Evolutionary conservation across 2,888 invertebrate species (phyloP), one percentile per base, ranked within the genome.

Genomic region (Lithophane semibrunnea): DNA sequence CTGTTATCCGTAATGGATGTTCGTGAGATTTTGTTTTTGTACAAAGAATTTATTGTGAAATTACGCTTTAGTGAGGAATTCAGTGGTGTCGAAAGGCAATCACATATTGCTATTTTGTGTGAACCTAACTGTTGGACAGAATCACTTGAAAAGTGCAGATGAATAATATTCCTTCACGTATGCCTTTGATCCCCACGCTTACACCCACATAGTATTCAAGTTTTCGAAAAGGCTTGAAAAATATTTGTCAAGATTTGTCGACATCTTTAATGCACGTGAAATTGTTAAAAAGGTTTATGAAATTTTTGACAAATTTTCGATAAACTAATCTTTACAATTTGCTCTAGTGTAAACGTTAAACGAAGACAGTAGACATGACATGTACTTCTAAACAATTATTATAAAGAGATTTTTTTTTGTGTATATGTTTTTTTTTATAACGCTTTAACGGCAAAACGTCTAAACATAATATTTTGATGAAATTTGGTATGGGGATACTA

Each of bases 1-100:
- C 79, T 83, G 92, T 95, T 94, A 94, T 94, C 93, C 92, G 90
- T 92, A 92, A 93, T 92, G 91, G 91, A 92, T 93, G 92, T 92
- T 91, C 92, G 93, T 94, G 93, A 94, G 95, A 93, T 92, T 92
- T 91, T 84, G 84, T 90, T 86, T 86, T 86, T 90, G 84, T 88
- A 83, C 76, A 49, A 68, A 54, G 61, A 70, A 61, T 84, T 73
- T 67, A 78, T 66, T 84, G 61, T 81, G 56, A 74, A 72, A 74
- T 80, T 24, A 73, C 67, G 76, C 67, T 72, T 65, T 24, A 21
- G 21, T 68, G 37, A 44, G 37, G 42, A 52, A 56, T 69, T 66
- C 7, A 3, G 2, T n/a, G 18, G 37, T 29, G 29, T 47, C 49
- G 56, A 44, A 67, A 47, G 37, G 56, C 13, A 65, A 60, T 37